These are phyloP conservation scores for Leucozona laternaria DNA, from an alignment of 2,888 invertebrate species.

Conservation along the genomic window DNA sequence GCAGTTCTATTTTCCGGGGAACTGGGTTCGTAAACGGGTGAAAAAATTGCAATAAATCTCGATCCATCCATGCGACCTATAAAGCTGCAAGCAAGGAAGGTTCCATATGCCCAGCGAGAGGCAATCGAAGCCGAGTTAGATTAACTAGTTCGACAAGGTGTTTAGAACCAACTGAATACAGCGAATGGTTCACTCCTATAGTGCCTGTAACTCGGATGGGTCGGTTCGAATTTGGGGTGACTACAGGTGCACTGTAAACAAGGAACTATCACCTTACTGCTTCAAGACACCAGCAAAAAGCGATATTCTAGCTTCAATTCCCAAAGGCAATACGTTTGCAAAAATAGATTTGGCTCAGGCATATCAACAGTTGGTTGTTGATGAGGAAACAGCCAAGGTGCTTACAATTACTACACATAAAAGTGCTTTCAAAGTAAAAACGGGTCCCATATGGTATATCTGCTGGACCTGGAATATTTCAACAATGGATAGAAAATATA, in stretches of 20 bases:
- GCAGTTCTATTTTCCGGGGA: neutral
- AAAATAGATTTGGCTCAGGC: slow-evolving; percentile 75
- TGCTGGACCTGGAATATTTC: slow-evolving; percentile 2
- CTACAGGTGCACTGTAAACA: too few species aligned
- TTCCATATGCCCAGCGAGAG: slow-evolving; percentile 66
- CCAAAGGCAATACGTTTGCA: neutral
- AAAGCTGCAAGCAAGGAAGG: slow-evolving; percentile 11
- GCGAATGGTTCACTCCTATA: slow-evolving; percentile 49
- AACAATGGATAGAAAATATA: neutral
- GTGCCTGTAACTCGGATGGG: slow-evolving; percentile 69
- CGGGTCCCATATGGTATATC: neutral
- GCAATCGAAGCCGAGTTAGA: slow-evolving; percentile 73
- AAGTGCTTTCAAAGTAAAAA: neutral
- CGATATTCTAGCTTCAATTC: neutral
- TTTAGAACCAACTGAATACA: slow-evolving; percentile 70
- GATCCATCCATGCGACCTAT: slow-evolving; percentile 12
- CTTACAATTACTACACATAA: slow-evolving; percentile 12
- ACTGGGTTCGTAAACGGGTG: neutral
- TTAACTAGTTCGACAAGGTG: slow-evolving; percentile 71
- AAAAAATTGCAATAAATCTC: neutral
- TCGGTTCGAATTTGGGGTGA: neutral
- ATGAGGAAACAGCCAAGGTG: slow-evolving; percentile 9
- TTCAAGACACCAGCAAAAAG: too few species aligned
- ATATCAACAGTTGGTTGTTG: slow-evolving; percentile 78
- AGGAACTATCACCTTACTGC: too few species aligned